These are phyloP conservation scores for Drosophila nigricruria DNA, from an alignment of 2,888 invertebrate genomes.

Conservation along the genomic window DNA sequence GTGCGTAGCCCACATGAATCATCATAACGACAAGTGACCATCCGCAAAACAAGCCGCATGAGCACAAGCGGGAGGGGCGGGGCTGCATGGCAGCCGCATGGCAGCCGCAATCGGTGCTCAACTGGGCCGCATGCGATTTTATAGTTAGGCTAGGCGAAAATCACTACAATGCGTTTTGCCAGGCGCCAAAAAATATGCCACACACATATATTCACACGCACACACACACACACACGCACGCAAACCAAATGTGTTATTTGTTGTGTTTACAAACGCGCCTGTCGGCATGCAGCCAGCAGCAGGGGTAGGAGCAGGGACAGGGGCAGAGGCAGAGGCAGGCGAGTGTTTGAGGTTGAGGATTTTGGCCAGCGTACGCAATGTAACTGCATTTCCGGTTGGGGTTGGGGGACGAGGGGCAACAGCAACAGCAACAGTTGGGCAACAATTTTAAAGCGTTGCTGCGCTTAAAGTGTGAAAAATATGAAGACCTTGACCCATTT, in stretches of 20 bases:
- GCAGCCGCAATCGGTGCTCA: conserved; percentile 37
- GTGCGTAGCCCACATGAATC: conserved; percentile 66
- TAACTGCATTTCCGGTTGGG: conserved; percentile 68
- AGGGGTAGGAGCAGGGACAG: not conserved
- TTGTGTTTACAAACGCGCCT: conserved; percentile 72
- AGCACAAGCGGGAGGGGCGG: not conserved
- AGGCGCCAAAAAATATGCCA: conserved; percentile 72
- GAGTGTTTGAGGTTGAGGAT: conserved; percentile 21
- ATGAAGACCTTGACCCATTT: conserved; percentile 73
- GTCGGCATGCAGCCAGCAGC: conserved; percentile 48
- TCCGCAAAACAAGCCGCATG: conserved; percentile 58
- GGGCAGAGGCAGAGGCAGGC: conserved; percentile 5
- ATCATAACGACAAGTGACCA: conserved; percentile 71
- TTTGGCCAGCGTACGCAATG: conserved; percentile 62
- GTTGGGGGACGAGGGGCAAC: not conserved
- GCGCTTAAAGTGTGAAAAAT: conserved; percentile 66
- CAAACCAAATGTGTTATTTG: conserved; percentile 67
- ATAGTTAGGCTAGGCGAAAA: conserved; percentile 67
- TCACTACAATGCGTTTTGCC: conserved; percentile 60
- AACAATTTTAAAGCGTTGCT: conserved; percentile 58
- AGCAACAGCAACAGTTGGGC: conserved; percentile 68
- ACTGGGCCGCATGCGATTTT: conserved; percentile 54
- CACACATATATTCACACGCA: conserved; percentile 23
- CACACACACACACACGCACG: conserved; percentile 13
- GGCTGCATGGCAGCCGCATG: no score